Evolutionary conservation across 53 echinoderm and acorn worm species (phyloP).

Genomic region (Actinopyga echinites): DNA sequence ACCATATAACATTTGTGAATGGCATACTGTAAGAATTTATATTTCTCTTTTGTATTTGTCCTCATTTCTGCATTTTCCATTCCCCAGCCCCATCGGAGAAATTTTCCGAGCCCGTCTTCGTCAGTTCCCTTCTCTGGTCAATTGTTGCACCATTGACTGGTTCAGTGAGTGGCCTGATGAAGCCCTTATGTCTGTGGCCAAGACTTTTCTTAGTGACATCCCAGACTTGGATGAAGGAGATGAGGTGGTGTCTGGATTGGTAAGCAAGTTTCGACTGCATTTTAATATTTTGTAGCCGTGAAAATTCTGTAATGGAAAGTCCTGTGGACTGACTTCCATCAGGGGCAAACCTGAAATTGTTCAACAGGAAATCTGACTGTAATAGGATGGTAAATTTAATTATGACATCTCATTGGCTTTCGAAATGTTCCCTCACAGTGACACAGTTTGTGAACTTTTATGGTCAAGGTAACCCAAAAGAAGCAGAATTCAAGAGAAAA

Average conservation of each 20-base stretch:
- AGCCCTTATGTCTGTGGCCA: constrained; percentile 89
- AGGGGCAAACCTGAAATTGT: too few relatives aligned
- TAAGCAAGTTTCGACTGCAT: constrained; percentile 17
- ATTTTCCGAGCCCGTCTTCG: constrained; percentile 90
- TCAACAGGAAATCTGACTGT: too few relatives aligned
- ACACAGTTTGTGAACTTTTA: too few relatives aligned
- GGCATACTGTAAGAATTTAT: constrained; percentile 81
- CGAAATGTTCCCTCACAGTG: too few relatives aligned
- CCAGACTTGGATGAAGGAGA: constrained; percentile 94
- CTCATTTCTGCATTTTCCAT: background rate
- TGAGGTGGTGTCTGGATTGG: constrained; percentile 78
- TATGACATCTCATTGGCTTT: too few relatives aligned
- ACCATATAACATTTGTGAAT: too few relatives aligned
- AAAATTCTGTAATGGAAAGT: too few relatives aligned
- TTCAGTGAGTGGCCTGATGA: constrained; percentile 99
- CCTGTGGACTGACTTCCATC: too few relatives aligned
- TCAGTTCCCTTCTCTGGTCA: constrained; percentile 97
- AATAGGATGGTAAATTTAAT: too few relatives aligned
- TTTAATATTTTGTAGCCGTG: too few relatives aligned
- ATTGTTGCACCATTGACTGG: constrained; percentile 99
- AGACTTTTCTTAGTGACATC: constrained; percentile 84
- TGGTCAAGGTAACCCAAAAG: too few relatives aligned
- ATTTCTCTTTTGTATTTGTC: too few relatives aligned
- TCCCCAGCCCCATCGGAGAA: constrained; percentile 86
- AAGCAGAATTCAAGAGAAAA: background rate